Evolutionary conservation across 2,888 invertebrate genomes (phyloP).

Genomic region (Cheilosia grossa): DNA sequence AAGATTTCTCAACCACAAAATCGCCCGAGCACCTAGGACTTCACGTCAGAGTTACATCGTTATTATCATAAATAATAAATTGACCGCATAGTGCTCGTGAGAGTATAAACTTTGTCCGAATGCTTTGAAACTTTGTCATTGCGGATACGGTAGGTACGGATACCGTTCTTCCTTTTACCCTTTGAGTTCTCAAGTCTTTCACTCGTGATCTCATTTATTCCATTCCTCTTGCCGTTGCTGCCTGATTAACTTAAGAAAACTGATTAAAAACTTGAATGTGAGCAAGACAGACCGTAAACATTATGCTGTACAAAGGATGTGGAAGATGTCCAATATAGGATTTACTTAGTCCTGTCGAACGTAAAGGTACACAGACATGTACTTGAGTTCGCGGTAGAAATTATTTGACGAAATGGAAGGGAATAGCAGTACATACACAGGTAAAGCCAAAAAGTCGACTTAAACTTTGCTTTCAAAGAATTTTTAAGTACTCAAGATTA

Average conservation of each 20-base stretch:
- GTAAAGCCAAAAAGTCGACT: no score
- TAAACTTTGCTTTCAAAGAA: no score
- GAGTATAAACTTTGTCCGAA: constrained; percentile 27
- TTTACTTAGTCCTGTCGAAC: no score
- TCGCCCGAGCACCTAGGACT: constrained; percentile 5
- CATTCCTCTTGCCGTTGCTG: not conserved
- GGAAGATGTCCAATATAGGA: no score
- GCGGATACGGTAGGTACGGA: not conserved
- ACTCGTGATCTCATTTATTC: constrained; percentile 14
- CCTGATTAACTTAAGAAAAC: constrained; percentile 27
- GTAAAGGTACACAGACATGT: no score
- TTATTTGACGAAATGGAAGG: no score
- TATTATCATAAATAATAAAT: constrained; percentile 44
- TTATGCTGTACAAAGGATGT: no score
- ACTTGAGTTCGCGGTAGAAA: no score
- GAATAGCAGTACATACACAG: no score
- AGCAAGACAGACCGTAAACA: not conserved
- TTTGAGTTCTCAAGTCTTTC: constrained; percentile 1
- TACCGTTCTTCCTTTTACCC: not conserved
- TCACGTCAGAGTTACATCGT: not conserved
- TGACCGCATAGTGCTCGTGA: constrained; percentile 5
- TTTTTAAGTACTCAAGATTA: no score
- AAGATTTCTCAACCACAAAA: constrained; percentile 28
- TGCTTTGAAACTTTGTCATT: constrained; percentile 41
- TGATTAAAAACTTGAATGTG: constrained; percentile 42